Conservation (phyloP, 2,797 vertebrate species). For the Epinephelus coioides region DNA sequence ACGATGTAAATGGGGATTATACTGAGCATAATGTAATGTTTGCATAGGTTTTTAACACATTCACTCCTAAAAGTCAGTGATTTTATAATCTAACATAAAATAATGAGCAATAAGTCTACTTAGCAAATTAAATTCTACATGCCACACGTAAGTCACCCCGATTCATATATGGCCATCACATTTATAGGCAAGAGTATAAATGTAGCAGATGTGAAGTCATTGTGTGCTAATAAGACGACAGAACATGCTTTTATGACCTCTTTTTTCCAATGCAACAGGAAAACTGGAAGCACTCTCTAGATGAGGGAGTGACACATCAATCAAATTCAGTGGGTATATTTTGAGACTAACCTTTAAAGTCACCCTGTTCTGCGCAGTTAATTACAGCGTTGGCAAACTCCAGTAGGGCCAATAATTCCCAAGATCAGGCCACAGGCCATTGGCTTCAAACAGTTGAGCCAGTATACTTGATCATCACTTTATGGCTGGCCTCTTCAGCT, state of each 20-base stretch:
- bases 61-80: not conserved
- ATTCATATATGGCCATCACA: conserved; percentile 29
- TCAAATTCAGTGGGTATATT: conserved; percentile 67
- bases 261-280: conserved; percentile 28
- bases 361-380: conserved; percentile 80
- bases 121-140: conserved; percentile 15
- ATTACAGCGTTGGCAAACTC: conserved; percentile 79
- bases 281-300: conserved; percentile 53
- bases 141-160: conserved; percentile 18
- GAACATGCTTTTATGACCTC: conserved; percentile 47
- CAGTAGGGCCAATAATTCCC: conserved; percentile 72
- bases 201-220: conserved; percentile 22
- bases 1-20: conserved; percentile 15
- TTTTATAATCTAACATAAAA: conserved; percentile 1
- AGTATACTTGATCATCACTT: conserved; percentile 65
- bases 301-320: conserved; percentile 63
- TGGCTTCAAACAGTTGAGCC: conserved; percentile 70
- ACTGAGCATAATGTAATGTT: conserved; percentile 20
- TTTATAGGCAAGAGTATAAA: conserved; percentile 44
- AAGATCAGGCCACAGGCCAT: conserved; percentile 79
- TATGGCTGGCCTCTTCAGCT: conserved; percentile 44
- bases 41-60: not conserved
- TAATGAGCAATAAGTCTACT: not conserved
- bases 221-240: conserved; percentile 34
- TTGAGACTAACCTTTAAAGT: conserved; percentile 76